Percentiles rank a stretch among this genome's conserved stretches.
Evolutionary conservation across 2,797 vertebrate species (phyloP).

Genomic region (Hirundo rustica): DNA sequence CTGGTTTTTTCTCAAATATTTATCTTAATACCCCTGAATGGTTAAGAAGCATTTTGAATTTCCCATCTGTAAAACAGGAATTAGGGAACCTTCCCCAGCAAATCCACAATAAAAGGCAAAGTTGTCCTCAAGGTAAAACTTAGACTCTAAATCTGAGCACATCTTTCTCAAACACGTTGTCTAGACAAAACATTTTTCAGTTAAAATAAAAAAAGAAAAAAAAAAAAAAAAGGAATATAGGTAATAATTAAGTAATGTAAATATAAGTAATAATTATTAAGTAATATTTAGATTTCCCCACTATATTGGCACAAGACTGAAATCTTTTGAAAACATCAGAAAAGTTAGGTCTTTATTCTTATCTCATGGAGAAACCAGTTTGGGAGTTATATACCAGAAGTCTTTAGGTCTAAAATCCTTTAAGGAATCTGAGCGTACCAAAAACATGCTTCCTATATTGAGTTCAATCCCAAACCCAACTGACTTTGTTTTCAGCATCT

Average conservation of each 20-base stretch:
- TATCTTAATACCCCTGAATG: neutral
- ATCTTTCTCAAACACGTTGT: neutral
- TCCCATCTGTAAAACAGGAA: neutral
- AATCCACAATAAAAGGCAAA: neutral
- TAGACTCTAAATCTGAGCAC: neutral
- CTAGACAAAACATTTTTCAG: neutral
- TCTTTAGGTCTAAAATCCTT: neutral
- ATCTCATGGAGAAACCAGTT: neutral
- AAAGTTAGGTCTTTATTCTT: neutral
- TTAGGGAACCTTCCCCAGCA: neutral
- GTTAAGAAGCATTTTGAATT: neutral
- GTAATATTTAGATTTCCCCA: neutral
- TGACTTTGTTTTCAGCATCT: neutral
- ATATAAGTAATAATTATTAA: neutral
- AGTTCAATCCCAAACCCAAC: neutral
- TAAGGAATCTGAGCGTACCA: neutral
- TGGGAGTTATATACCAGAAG: neutral
- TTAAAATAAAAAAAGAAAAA: neutral
- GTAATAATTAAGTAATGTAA: neutral
- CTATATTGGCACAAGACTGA: neutral
- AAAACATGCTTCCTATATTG: neutral
- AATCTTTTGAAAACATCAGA: neutral
- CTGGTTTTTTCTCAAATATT: neutral
- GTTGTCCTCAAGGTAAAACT: neutral
- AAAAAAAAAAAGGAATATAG: too few species aligned